Conservation (phyloP, 1,140 invertebrate species). For the Ceratitis capitata region DNA sequence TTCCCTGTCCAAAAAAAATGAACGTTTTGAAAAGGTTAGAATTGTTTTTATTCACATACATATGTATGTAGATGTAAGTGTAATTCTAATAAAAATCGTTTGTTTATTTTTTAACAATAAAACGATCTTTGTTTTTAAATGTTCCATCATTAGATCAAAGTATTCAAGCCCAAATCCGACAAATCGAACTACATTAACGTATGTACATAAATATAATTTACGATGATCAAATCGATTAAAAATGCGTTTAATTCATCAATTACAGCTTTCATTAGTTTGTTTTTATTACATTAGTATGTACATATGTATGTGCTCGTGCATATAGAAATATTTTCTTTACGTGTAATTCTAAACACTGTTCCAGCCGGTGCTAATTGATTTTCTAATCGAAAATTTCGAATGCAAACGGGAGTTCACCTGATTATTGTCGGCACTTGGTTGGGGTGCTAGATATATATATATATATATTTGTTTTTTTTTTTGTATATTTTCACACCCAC, state of each 20-base stretch:
- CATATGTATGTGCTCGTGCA: not conserved
- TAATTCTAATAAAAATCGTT: too few species aligned
- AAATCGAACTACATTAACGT: not conserved
- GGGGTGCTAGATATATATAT: not conserved
- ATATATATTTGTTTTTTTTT: not conserved
- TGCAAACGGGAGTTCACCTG: not conserved
- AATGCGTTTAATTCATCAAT: not conserved
- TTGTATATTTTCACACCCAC: not conserved
- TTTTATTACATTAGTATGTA: too few species aligned
- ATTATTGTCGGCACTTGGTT: not conserved
- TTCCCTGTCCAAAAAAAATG: too few species aligned
- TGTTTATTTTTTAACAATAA: too few species aligned
- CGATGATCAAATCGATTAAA: not conserved
- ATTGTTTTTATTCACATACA: too few species aligned
- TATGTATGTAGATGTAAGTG: too few species aligned
- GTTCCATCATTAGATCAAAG: not conserved
- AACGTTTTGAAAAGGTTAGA: too few species aligned
- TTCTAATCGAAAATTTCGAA: not conserved
- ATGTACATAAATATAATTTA: not conserved
- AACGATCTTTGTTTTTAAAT: not conserved
- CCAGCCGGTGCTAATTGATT: not conserved
- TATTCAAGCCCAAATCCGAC: not conserved
- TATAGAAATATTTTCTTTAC: not conserved
- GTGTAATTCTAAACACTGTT: not conserved
- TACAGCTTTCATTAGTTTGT: not conserved